Evolutionary conservation across 1,140 invertebrate genomes (phyloP).

Genomic region (Chironomus striatipennis): DNA sequence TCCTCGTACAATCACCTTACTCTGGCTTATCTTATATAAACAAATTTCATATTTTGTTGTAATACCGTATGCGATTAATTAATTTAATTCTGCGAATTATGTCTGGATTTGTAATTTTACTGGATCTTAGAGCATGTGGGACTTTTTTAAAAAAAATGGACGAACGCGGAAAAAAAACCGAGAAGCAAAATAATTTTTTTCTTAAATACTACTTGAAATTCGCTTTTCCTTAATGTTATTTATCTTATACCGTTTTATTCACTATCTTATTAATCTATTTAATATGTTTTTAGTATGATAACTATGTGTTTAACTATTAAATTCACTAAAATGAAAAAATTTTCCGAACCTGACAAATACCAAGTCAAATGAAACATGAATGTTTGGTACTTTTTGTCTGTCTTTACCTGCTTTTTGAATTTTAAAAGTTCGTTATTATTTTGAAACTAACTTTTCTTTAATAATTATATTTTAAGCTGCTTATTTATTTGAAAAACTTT

Average conservation of each 20-base stretch:
- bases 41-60: neutral
- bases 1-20: neutral
- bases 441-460: too few relatives aligned
- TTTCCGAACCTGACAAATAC: too few relatives aligned
- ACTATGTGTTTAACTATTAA: neutral
- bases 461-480: too few relatives aligned
- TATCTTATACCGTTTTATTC: neutral
- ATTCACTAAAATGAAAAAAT: neutral
- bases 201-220: neutral
- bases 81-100: neutral
- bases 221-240: neutral
- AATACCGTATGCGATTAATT: neutral
- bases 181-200: neutral
- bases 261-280: neutral
- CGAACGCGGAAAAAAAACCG: constrained; percentile 11
- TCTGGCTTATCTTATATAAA: neutral
- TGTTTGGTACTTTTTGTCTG: too few relatives aligned
- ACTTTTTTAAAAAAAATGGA: constrained; percentile 6
- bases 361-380: too few relatives aligned
- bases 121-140: neutral
- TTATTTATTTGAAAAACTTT: too few relatives aligned
- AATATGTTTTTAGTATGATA: neutral
- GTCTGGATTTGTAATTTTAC: neutral
- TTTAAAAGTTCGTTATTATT: too few relatives aligned
- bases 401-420: too few relatives aligned